phyloP scores from a whole-genome alignment of 2,888 invertebrate genomes.

The Macaria liturata region DNA sequence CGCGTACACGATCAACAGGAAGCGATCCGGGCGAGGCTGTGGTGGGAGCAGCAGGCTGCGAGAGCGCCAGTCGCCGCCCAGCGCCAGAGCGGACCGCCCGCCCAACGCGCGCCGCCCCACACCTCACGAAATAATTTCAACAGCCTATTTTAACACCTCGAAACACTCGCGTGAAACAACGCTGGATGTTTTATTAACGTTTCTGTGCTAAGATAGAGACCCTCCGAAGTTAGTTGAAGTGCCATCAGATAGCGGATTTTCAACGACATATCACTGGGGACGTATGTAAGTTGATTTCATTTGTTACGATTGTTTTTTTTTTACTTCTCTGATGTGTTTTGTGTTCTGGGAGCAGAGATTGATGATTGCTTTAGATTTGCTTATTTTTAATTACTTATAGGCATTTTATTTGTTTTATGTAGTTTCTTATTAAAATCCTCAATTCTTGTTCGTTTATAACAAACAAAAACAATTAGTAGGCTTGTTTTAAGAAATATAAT shows the following conservation, averaged over 20 bases:
- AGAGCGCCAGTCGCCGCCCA: conserved; percentile 77
- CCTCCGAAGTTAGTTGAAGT: conserved; percentile 56
- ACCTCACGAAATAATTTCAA: conserved; percentile 50
- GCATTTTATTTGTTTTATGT: no score
- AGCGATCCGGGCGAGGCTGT: conserved; percentile 71
- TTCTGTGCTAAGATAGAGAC: conserved; percentile 33
- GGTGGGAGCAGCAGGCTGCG: conserved; percentile 47
- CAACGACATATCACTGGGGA: conserved; percentile 50
- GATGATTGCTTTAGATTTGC: no score
- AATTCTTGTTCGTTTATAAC: no score
- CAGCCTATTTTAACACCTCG: conserved; percentile 35
- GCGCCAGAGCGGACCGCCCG: conserved; percentile 66
- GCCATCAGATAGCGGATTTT: conserved; percentile 54
- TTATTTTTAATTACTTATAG: no score
- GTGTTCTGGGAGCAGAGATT: not conserved
- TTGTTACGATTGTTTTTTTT: conserved; percentile 26
- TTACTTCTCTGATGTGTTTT: conserved; percentile 9
- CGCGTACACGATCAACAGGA: conserved; percentile 78
- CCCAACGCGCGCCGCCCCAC: conserved; percentile 50
- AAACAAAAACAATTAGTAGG: no score
- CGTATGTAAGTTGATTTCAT: conserved; percentile 56
- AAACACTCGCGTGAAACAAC: conserved; percentile 31
- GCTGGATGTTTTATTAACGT: conserved; percentile 36
- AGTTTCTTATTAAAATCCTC: no score
- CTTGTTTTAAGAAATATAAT: no score